Percentiles rank a stretch among this genome's conserved stretches.
Evolutionary conservation across 2,113 vertebrate genomes (phyloP).

Genomic region (Barnardius zonarius): DNA sequence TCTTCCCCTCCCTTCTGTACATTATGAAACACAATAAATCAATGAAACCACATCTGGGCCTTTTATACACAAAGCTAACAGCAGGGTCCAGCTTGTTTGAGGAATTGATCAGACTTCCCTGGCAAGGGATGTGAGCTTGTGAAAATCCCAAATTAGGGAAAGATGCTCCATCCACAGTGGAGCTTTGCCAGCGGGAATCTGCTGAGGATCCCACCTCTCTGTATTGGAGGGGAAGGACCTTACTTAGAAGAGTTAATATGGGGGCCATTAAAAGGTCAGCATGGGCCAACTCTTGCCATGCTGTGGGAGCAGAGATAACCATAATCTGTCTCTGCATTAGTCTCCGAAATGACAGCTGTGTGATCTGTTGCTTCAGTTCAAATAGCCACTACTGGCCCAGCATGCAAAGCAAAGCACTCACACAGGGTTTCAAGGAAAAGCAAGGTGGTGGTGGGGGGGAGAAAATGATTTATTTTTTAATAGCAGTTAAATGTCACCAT

Average conservation of each 20-base stretch:
- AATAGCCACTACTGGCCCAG: not conserved
- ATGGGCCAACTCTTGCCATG: not conserved
- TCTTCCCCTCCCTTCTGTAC: not conserved
- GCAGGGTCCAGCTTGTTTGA: not conserved
- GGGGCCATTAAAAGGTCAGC: not conserved
- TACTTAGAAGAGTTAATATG: not conserved
- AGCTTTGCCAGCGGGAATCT: not conserved
- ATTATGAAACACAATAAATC: not conserved
- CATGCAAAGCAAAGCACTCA: not conserved
- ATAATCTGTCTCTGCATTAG: not conserved
- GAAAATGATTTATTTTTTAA: not conserved
- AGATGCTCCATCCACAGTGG: not conserved
- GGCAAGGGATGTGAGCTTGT: not conserved
- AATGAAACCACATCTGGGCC: not conserved
- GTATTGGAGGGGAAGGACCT: not conserved
- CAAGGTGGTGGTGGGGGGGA: not conserved
- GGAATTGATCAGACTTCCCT: not conserved
- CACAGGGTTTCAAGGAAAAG: not conserved
- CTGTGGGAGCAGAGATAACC: not conserved
- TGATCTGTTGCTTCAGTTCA: not conserved
- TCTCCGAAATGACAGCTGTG: not conserved
- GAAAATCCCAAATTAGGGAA: not conserved
- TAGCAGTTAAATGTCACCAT: slow-evolving; percentile 50
- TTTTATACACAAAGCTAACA: not conserved
- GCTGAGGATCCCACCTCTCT: not conserved